Conservation (phyloP, 1,140 invertebrate genomes). For the Orchestia grillus region DNA sequence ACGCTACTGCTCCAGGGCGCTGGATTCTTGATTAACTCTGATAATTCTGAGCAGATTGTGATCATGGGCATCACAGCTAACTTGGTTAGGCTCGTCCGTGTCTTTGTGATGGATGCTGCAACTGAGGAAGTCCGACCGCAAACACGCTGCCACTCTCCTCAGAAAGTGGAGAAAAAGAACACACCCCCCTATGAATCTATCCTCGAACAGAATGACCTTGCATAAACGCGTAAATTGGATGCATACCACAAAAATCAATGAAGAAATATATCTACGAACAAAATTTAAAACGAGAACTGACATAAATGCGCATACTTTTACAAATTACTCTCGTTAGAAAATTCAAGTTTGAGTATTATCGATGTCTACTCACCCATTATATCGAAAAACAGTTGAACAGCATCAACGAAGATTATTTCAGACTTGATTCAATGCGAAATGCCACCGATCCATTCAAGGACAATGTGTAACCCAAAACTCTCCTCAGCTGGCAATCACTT, state of each 20-base stretch:
- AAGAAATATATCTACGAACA: background rate
- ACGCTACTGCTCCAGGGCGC: background rate
- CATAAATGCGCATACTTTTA: background rate
- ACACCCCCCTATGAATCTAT: no score
- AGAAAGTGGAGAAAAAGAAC: background rate
- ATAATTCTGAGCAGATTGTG: background rate
- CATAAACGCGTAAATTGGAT: no score
- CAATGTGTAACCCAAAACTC: background rate
- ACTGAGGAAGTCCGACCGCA: background rate
- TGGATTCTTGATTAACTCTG: background rate
- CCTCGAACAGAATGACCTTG: no score
- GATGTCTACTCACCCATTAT: background rate
- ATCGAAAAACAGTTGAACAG: background rate
- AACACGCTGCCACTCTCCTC: background rate
- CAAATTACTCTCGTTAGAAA: background rate
- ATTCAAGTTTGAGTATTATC: background rate
- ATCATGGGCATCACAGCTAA: background rate
- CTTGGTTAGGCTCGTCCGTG: background rate
- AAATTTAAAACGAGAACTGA: background rate
- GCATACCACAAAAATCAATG: no score
- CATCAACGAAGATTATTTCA: background rate
- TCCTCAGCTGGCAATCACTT: background rate
- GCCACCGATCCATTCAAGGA: background rate
- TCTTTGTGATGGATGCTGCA: background rate
- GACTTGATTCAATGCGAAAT: background rate